These are phyloP conservation scores for Propithecus coquereli DNA, from an alignment of 2,113 vertebrate species.

Conservation along the genomic window DNA sequence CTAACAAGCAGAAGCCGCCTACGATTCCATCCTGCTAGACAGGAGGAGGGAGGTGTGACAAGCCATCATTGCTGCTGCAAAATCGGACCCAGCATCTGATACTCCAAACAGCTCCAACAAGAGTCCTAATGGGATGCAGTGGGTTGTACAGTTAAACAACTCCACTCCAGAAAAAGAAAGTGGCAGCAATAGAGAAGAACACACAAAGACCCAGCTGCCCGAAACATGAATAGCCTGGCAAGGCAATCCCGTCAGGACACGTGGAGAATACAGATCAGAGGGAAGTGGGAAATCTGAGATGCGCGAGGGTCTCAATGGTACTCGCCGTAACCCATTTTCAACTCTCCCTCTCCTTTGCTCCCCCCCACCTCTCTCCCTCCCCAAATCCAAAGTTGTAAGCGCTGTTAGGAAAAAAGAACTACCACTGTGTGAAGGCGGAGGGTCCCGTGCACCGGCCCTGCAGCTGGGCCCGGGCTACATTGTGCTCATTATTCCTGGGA, in stretches of 20 bases:
- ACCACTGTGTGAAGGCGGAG: neutral
- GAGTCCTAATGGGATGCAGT: neutral
- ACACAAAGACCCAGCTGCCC: slow-evolving; percentile 72
- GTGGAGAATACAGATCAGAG: slow-evolving; percentile 70
- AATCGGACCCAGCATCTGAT: neutral
- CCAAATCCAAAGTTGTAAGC: neutral
- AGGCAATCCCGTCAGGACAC: neutral
- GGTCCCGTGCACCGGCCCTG: neutral
- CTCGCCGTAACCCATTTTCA: neutral
- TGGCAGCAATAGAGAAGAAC: slow-evolving; percentile 21
- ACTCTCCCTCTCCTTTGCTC: neutral
- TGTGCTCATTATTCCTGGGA: slow-evolving; percentile 61
- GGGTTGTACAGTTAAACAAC: neutral
- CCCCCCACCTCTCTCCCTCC: neutral
- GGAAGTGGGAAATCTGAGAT: neutral
- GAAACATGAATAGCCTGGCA: slow-evolving; percentile 66
- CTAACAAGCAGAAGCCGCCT: neutral
- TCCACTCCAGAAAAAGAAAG: neutral
- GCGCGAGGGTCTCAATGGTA: neutral
- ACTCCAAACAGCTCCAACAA: neutral
- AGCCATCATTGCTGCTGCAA: neutral
- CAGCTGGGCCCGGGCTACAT: slow-evolving; percentile 56
- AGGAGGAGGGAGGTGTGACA: neutral
- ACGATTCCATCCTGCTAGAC: neutral
- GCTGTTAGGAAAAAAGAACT: neutral